Evolutionary conservation across 2,888 invertebrate genomes (phyloP), one percentile per base, ranked within the genome.

Genomic region (Melieria picta): DNA sequence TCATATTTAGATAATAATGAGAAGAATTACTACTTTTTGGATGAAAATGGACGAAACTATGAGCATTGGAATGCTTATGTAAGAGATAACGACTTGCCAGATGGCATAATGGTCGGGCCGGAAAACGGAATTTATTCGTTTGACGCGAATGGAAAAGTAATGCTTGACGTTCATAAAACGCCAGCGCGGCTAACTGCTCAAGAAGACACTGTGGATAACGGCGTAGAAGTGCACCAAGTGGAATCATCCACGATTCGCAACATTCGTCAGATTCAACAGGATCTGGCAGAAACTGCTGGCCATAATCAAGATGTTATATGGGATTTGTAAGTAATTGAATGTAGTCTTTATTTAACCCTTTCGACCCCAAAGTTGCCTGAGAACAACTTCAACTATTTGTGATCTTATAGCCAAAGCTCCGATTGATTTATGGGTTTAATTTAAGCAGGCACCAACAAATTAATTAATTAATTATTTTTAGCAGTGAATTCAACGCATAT

Each of bases 41-140:
- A 87, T 80, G 77, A 85, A 80, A 76, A 77, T 16, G 83, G 83
- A 4, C 83, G 88, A 4, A 86, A 87, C 1, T 89, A 89, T 77
- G 73, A 83, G 65, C 83, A 83, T 68, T 89, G 89, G 89, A 72
- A 72, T 0, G 78, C 82, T 10, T 89, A 87, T 77, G 77, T 87
- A 47, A 69, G 77, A 4, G 80, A 83, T 11, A 89, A 89, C 79
- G 84, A 84, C 69, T 79, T 88, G 46, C 85, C 86, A 1, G 75
- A 83, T 68, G 87, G 88, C n/a, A 76, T 83, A 6, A 86, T 89
- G 84, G 81, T 88, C 60, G 82, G 87, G 1, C 89, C 89, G 0
- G 58, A 74, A 7, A 79, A 85, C 55, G 89, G 89, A 7, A 71
- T 82, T 46, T 87, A 86, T 68, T 75, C 74, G 42, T 66, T 80